Evolutionary conservation across 2,888 invertebrate genomes (phyloP).

Genomic region (Polydrusus pterygomalis): DNA sequence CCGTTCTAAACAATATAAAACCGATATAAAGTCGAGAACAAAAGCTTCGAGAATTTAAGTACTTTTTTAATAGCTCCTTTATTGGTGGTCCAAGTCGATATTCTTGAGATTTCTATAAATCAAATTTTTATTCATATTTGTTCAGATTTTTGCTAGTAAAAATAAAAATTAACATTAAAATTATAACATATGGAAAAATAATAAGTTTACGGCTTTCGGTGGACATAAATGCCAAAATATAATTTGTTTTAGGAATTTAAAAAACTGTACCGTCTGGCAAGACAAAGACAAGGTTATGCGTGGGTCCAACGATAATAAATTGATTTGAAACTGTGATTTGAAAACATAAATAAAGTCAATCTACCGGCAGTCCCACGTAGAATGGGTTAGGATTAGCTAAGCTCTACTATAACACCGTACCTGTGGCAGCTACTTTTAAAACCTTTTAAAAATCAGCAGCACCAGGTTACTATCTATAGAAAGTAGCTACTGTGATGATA

Average conservation of each 20-base stretch:
- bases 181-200: constrained; percentile 1
- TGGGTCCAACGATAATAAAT: background rate
- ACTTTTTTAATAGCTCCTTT: constrained; percentile 46
- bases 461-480: too few species aligned
- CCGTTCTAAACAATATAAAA: constrained; percentile 52
- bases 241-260: constrained; percentile 9
- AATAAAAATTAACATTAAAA: constrained; percentile 11
- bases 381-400: too few species aligned
- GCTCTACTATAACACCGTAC: too few species aligned
- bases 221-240: background rate
- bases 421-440: too few species aligned
- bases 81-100: constrained; percentile 44
- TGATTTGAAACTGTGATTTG: too few species aligned
- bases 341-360: too few species aligned
- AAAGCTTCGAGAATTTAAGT: constrained; percentile 46
- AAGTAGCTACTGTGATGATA: too few species aligned
- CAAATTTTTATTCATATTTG: constrained; percentile 43
- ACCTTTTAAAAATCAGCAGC: too few species aligned
- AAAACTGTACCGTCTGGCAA: background rate
- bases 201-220: constrained; percentile 15
- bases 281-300: background rate
- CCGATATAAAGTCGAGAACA: constrained; percentile 52
- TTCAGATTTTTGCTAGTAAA: constrained; percentile 16
- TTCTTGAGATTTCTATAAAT: constrained; percentile 43
- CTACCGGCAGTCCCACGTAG: too few species aligned